Percentiles rank a stretch among this genome's conserved stretches.
phyloP scores from a whole-genome alignment of 2,113 vertebrate genomes.

The Dolichallabes microphthalmus region DNA sequence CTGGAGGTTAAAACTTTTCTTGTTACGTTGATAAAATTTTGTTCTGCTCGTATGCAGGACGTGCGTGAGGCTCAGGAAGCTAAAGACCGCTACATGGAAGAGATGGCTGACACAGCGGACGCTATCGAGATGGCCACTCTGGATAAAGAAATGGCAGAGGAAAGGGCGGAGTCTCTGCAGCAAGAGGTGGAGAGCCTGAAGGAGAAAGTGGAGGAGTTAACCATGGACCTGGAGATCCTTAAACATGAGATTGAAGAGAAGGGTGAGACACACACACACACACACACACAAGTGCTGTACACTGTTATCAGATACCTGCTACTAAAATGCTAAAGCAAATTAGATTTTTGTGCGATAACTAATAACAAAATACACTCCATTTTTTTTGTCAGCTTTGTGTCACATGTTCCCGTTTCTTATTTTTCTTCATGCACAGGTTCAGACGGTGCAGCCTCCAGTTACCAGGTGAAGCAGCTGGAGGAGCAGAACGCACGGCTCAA shows the following conservation, averaged over 20 bases:
- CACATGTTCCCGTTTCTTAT: neutral
- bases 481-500: slow-evolving; percentile 91
- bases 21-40: neutral
- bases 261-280: slow-evolving; percentile 65
- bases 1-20: neutral
- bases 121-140: slow-evolving; percentile 98
- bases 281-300: neutral
- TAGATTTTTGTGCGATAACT: neutral
- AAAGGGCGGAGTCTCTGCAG: slow-evolving; percentile 92
- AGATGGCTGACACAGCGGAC: slow-evolving; percentile 94
- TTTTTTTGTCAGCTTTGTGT: too few species aligned
- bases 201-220: slow-evolving; percentile 90
- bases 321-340: neutral
- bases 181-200: slow-evolving; percentile 90
- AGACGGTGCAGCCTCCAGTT: slow-evolving; percentile 92
- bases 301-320: neutral
- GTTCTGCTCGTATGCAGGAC: slow-evolving; percentile 74
- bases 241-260: slow-evolving; percentile 98
- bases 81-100: slow-evolving; percentile 95
- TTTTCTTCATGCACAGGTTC: slow-evolving; percentile 74
- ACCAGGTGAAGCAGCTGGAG: slow-evolving; percentile 93
- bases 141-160: slow-evolving; percentile 98
- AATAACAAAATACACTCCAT: neutral
- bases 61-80: slow-evolving; percentile 92
- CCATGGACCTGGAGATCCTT: slow-evolving; percentile 94